Evolutionary conservation across 2,888 invertebrate genomes (phyloP).

Genomic region (Priocnemis perturbator): DNA sequence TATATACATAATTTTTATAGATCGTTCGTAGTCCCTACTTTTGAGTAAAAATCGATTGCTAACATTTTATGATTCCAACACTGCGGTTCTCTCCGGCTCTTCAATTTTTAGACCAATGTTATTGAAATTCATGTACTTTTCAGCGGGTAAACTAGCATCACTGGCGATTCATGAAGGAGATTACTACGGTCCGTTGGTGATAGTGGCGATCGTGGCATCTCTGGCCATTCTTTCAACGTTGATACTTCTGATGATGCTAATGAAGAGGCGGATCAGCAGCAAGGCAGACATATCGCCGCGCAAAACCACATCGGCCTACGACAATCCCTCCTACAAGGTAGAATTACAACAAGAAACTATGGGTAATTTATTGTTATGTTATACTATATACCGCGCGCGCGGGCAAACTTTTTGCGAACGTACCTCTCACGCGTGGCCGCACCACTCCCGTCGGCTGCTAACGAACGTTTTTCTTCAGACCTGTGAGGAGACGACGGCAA

Average conservation of each 20-base stretch:
- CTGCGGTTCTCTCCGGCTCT: too few relatives aligned
- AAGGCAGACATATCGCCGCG: constrained; percentile 89
- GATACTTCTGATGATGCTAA: constrained; percentile 86
- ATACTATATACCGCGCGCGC: constrained; percentile 8
- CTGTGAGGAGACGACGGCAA: constrained; percentile 70
- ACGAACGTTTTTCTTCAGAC: constrained; percentile 60
- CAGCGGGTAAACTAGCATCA: constrained; percentile 77
- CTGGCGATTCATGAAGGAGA: constrained; percentile 80
- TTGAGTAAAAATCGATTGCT: too few relatives aligned
- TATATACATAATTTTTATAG: too few relatives aligned
- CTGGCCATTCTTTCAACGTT: constrained; percentile 89
- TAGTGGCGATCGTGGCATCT: constrained; percentile 91
- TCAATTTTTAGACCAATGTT: too few relatives aligned
- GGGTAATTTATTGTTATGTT: constrained; percentile 79
- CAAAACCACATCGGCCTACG: constrained; percentile 91
- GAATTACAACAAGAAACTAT: constrained; percentile 94
- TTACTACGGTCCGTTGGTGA: constrained; percentile 92
- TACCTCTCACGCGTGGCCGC: neutral
- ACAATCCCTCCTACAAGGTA: constrained; percentile 95
- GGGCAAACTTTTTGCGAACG: neutral
- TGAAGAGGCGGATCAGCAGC: constrained; percentile 81
- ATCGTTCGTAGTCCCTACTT: too few relatives aligned
- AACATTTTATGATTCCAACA: too few relatives aligned
- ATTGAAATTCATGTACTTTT: too few relatives aligned
- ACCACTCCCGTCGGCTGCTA: neutral